A percentile compares a stretch with the other conserved stretches of the same genome.
Evolutionary conservation across 2,888 invertebrate species (phyloP).

Genomic region (Ctenicera cuprea): DNA sequence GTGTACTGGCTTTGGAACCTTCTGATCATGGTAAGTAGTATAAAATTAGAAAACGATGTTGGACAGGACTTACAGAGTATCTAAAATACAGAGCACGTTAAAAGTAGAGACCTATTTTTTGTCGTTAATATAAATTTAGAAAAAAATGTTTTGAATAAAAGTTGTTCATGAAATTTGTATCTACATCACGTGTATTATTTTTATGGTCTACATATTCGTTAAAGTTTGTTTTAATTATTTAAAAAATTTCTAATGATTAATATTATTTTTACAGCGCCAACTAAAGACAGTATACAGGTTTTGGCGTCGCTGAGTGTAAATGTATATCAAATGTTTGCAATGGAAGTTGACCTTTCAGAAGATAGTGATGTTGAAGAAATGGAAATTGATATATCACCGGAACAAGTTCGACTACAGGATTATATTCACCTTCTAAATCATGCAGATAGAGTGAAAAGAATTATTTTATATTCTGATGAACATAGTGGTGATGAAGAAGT

Average conservation of each 20-base stretch:
- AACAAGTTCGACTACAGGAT: constrained; percentile 66
- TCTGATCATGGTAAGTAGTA: constrained; percentile 77
- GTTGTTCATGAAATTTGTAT: too few relatives aligned
- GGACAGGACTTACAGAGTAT: background rate
- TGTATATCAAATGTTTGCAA: constrained; percentile 67
- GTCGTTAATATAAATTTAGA: too few relatives aligned
- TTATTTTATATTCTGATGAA: constrained; percentile 73
- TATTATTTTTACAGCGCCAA: constrained; percentile 52
- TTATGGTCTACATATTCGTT: too few relatives aligned
- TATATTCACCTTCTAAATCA: constrained; percentile 68
- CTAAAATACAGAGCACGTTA: too few relatives aligned
- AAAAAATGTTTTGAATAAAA: too few relatives aligned
- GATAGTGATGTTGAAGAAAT: constrained; percentile 77
- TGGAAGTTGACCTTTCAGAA: constrained; percentile 75
- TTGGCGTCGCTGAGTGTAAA: constrained; percentile 73
- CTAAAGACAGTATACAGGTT: constrained; percentile 67
- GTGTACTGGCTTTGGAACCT: constrained; percentile 81
- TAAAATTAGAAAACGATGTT: too few relatives aligned
- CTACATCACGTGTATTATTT: too few relatives aligned
- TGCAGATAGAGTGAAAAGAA: constrained; percentile 70
- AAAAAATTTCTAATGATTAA: constrained; percentile 10
- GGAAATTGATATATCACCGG: constrained; percentile 72
- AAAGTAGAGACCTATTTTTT: too few relatives aligned
- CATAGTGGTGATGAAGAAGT: constrained; percentile 67
- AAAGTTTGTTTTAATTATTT: background rate